Base-by-base conservation (phyloP, 2,888 invertebrate genomes). In the Seira sanloemensis region DNA sequence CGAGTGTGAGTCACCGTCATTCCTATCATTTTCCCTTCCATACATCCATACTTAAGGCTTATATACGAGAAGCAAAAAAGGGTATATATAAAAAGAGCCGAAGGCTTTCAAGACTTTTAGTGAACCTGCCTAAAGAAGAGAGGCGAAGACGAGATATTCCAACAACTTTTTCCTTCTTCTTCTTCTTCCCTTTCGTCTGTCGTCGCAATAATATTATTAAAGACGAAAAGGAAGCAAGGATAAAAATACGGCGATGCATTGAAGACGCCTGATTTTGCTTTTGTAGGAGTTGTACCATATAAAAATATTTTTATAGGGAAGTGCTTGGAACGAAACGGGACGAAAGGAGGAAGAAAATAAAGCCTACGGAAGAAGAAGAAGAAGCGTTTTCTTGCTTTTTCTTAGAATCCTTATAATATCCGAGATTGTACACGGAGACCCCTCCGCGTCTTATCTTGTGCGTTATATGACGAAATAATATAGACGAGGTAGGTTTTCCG, bases 131-230 rank as follows among this genome's bases (percentile, higher is more conserved):
- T 81, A 9, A 27, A 58, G 21, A 7, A 21, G 37, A 37, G 37
- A 21, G 50, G 21, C 9, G 72, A 27, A 65, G 37, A 54, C 24
- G 37, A 69, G 68, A 67, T 69, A 78, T 69, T 78, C 69, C 69
- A 37, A 37, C 7, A 58, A 71, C 76, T 69, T 62, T 75, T 75
- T 66, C 67, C 65, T 72, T 37, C 25, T 69, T 46, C 79, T 76
- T 73, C 74, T 67, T 46, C n/a, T n/a, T n/a, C n/a, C n/a, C 26
- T 66, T 68, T 21, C 54, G 21, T 27, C 65, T 69, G 58, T 81
- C 81, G 62, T 71, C 82, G 75, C 76, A 82, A 82, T 82, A 81
- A 81, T 81, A 81, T 81, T 81, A 68, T 81, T 81, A 69, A 69
- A 75, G 73, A 71, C n/a, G 37, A 5, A 37, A 37, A 9, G 37